These are phyloP conservation scores for Autographa pulchrina DNA, from an alignment of 2,888 invertebrate genomes.

Conservation along the genomic window DNA sequence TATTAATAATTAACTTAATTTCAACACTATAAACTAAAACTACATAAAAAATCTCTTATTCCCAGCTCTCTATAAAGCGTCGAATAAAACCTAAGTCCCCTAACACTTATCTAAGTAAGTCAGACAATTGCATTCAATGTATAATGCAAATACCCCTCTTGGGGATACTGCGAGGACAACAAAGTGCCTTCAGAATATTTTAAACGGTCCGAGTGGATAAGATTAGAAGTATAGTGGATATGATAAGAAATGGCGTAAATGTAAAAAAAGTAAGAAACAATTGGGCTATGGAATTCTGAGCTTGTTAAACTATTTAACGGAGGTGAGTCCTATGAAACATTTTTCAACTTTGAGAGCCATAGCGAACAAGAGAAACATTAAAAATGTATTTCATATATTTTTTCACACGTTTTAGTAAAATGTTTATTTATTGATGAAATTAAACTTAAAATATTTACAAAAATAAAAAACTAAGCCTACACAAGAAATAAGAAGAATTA, in stretches of 20 bases:
- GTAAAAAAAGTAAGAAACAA: too few relatives aligned
- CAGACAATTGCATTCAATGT: slow-evolving; percentile 55
- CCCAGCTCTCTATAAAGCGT: slow-evolving; percentile 28
- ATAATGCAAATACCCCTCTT: slow-evolving; percentile 53
- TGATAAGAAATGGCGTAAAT: slow-evolving; percentile 26
- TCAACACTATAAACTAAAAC: background rate
- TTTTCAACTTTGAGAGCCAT: too few relatives aligned
- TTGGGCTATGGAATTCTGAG: too few relatives aligned
- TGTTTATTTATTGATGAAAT: too few relatives aligned
- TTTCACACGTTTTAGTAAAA: too few relatives aligned
- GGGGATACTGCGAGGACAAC: slow-evolving; percentile 44
- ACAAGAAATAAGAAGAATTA: too few relatives aligned
- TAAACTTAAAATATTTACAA: too few relatives aligned
- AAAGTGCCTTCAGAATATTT: slow-evolving; percentile 43
- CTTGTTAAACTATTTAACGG: too few relatives aligned
- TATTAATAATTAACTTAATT: background rate
- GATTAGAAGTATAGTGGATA: slow-evolving; percentile 30
- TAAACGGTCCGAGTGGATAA: slow-evolving; percentile 42
- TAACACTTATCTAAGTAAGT: slow-evolving; percentile 44
- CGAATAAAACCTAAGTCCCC: slow-evolving; percentile 42
- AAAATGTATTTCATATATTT: too few relatives aligned
- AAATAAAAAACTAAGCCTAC: too few relatives aligned
- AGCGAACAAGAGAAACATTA: too few relatives aligned
- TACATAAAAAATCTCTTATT: slow-evolving; percentile 16
- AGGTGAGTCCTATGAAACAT: too few relatives aligned